phyloP scores from a whole-genome alignment of 2,797 vertebrate genomes.

The Knipowitschia caucasica region DNA sequence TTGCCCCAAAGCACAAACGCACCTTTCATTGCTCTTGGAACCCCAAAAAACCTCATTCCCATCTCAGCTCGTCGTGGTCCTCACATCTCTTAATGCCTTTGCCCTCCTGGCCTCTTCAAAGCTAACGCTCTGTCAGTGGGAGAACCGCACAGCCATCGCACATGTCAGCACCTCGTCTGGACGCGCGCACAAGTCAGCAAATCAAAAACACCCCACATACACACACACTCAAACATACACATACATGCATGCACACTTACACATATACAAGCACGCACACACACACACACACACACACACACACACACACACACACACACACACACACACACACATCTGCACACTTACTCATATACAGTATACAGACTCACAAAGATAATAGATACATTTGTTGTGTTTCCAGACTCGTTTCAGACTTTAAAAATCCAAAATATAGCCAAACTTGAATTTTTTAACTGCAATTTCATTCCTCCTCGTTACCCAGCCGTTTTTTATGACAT shows the following conservation, averaged over 20 bases:
- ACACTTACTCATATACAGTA: too few species aligned
- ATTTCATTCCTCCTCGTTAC: too few species aligned
- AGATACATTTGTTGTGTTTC: too few species aligned
- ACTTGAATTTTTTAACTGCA: too few species aligned
- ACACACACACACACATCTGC: too few species aligned
- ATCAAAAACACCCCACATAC: slow-evolving; percentile 17
- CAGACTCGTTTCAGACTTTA: too few species aligned
- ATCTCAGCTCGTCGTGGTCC: not conserved
- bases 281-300: too few species aligned
- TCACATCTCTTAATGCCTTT: slow-evolving; percentile 10
- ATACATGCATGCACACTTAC: not conserved
- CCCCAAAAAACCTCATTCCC: not conserved
- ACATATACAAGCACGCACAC: not conserved
- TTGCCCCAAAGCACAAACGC: not conserved
- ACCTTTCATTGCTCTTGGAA: not conserved
- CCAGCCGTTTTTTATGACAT: too few species aligned
- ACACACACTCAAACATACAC: slow-evolving; percentile 13
- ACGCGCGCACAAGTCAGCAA: slow-evolving; percentile 19
- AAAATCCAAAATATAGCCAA: too few species aligned
- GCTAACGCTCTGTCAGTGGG: slow-evolving; percentile 46
- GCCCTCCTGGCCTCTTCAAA: slow-evolving; percentile 42
- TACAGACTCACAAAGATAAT: too few species aligned
- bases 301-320: not conserved
- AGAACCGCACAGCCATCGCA: slow-evolving; percentile 53
- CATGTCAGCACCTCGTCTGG: slow-evolving; percentile 58